Percentiles rank a stretch among this genome's conserved stretches.
These are phyloP conservation scores for Vanessa cardui DNA, from an alignment of 2,888 invertebrate genomes.

Conservation along the genomic window DNA sequence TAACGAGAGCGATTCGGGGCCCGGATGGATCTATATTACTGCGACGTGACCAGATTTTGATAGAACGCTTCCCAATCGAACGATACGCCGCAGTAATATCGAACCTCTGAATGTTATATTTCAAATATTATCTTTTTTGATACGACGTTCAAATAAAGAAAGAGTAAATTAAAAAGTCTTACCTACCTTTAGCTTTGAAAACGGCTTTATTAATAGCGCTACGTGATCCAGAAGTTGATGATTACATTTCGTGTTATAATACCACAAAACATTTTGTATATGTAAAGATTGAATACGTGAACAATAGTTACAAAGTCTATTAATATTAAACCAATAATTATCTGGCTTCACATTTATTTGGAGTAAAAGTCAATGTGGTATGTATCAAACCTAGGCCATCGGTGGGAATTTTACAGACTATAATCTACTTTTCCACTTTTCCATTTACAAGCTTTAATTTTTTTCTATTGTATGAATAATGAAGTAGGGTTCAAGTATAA, in stretches of 20 bases:
- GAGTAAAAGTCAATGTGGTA: no score
- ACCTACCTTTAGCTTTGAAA: constrained; percentile 23
- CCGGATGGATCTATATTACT: background rate
- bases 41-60: constrained; percentile 19
- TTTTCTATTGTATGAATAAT: no score
- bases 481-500: constrained; percentile 9
- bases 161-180: background rate
- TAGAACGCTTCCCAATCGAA: constrained; percentile 3
- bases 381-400: no score
- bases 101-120: constrained; percentile 13
- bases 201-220: constrained; percentile 46
- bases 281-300: no score
- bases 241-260: constrained; percentile 15
- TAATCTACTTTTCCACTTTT: no score
- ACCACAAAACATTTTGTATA: no score
- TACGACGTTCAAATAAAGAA: background rate
- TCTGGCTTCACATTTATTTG: no score
- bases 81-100: constrained; percentile 18
- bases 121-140: constrained; percentile 8
- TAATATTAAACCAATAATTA: no score
- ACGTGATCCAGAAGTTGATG: constrained; percentile 61
- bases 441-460: no score
- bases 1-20: constrained; percentile 17
- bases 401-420: no score
- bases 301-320: no score